Evolutionary conservation across 1,140 invertebrate genomes (phyloP), one percentile per base, ranked within the genome.

Genomic region (Episyrphus balteatus): DNA sequence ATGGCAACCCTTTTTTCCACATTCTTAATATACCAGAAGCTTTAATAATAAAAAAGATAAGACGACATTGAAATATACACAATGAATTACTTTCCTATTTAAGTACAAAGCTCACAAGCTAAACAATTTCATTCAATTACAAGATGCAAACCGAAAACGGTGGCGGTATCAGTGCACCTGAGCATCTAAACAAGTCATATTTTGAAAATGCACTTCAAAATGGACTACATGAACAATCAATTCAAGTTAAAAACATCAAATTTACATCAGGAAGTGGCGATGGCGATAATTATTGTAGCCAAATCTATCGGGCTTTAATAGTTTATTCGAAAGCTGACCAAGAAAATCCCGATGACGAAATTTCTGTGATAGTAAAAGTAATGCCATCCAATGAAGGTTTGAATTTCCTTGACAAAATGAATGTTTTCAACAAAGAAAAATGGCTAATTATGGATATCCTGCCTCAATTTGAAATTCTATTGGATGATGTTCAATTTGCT

Each of bases 281-380:
- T 8, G 62, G 62, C 1, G 62, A 65, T 21, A 65, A 65, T 40
- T 65, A 61, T 41, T 65, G 59, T 42, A 65, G 62, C 26, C 47
- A 55, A 39, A 61, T 65, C 19, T 65, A 62, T 42, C 51, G 62
- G 7, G 50, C 50, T 1, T 37, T 42, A 3, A n/a, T 66, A 2
- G 50, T 32, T 14, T 66, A 58, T 51, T 50, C 12, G 18, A 32
- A 26, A 42, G n/a, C 8, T 42, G n/a, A 19, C 11, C 21, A 3
- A 11, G 57, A 1, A 44, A 52, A 34, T 17, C 40, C 8, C 41
- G 46, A 3, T 5, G 53, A 8, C 14, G 21, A 26, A 26, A 33
- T 61, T 37, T 30, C 48, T 1, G 50, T 62, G 2, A 58, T 65
- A 10, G 53, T 65, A 12, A 65, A 65, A 51, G 58, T 52, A n/a